Conservation (phyloP, 2,113 vertebrate species). For the Leucopsar rothschildi region DNA sequence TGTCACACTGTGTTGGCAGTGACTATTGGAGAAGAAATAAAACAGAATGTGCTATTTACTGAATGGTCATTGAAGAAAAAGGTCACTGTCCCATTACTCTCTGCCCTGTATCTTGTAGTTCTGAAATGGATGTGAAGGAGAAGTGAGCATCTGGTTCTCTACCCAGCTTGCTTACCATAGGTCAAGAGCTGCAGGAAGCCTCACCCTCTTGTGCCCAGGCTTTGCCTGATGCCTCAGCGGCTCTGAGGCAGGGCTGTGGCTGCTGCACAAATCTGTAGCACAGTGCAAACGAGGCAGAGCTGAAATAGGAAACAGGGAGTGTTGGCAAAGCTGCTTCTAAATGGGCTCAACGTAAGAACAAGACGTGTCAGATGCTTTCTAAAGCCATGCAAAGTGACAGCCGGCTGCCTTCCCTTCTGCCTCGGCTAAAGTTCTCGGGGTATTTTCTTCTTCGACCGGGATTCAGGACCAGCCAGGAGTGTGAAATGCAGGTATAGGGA, state of each 20-base stretch:
- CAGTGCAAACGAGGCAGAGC: background rate
- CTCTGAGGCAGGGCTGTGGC: background rate
- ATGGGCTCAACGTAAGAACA: rapidly evolving
- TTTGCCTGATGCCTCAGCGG: background rate
- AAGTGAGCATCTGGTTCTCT: background rate
- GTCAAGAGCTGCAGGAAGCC: background rate
- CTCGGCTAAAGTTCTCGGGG: background rate
- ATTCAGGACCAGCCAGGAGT: background rate
- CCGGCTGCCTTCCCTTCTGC: rapidly evolving
- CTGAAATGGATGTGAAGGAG: background rate
- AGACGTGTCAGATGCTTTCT: background rate
- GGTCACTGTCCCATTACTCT: background rate
- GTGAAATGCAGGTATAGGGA: background rate
- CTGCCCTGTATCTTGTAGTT: background rate
- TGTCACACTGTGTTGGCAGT: background rate
- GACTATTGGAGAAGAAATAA: background rate
- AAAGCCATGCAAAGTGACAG: background rate
- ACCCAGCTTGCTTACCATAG: background rate
- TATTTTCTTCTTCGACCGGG: background rate
- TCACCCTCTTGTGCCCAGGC: rapidly evolving
- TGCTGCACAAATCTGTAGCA: background rate
- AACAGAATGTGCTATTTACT: background rate
- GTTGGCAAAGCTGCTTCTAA: background rate
- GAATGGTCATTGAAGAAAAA: background rate
- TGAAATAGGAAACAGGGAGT: background rate